Percentiles rank a stretch among this genome's conserved stretches.
These are phyloP conservation scores for Clistopyga incitator DNA, from an alignment of 2,888 invertebrate species.

Conservation along the genomic window DNA sequence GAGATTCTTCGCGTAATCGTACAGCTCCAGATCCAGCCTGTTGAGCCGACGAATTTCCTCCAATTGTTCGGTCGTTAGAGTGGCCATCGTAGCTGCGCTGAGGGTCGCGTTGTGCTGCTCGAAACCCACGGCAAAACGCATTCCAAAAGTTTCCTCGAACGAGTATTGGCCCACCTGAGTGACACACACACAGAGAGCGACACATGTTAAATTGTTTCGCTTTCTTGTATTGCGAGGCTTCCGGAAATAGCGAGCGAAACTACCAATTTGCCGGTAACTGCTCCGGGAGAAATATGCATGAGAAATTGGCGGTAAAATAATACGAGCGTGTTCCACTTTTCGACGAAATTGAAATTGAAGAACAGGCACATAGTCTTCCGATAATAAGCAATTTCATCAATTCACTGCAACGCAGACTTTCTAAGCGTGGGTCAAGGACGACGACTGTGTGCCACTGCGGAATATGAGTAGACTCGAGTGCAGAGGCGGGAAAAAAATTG, in stretches of 20 bases:
- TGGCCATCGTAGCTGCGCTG: constrained; percentile 92
- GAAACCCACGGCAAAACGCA: constrained; percentile 95
- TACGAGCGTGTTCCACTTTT: constrained; percentile 8
- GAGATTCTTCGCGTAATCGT: constrained; percentile 95
- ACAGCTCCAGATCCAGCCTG: constrained; percentile 95
- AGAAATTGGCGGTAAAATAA: constrained; percentile 17
- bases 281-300: background rate
- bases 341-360: background rate
- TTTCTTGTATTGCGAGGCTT: background rate
- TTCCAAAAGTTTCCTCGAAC: constrained; percentile 97
- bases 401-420: constrained; percentile 20
- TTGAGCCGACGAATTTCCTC: constrained; percentile 92
- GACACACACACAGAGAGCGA: background rate
- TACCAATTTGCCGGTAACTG: constrained; percentile 16
- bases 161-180: constrained; percentile 94
- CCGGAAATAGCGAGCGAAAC: constrained; percentile 8
- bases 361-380: constrained; percentile 13
- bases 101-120: constrained; percentile 97
- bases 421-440: constrained; percentile 41
- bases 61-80: constrained; percentile 91
- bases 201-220: background rate
- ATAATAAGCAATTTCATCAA: constrained; percentile 19
- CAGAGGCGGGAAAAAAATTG: constrained; percentile 22
- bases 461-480: background rate
- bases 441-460: background rate